phyloP scores from a whole-genome alignment of 2,797 vertebrate species.

The Helostoma temminkii region DNA sequence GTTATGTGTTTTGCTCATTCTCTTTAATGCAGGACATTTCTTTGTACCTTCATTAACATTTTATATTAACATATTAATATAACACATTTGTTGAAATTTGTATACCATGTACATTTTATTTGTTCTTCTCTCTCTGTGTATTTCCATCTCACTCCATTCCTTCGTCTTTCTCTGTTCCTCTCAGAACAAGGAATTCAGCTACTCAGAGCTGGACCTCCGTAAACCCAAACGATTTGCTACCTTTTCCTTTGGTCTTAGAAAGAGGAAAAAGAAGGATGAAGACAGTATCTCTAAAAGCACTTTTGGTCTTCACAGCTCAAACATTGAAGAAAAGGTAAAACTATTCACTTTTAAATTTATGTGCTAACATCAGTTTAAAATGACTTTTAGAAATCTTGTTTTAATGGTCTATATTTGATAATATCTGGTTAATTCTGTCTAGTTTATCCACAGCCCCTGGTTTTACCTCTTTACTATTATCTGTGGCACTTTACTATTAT shows the following conservation, averaged over 20 bases:
- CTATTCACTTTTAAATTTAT: background rate
- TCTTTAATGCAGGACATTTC: background rate
- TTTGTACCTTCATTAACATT: too few relatives aligned
- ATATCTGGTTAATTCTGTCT: too few relatives aligned
- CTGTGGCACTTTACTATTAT: too few relatives aligned
- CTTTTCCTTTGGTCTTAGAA: conserved; percentile 68
- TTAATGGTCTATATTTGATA: too few relatives aligned
- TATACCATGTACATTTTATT: background rate
- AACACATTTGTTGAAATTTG: background rate
- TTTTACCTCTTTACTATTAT: too few relatives aligned
- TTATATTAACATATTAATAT: too few relatives aligned
- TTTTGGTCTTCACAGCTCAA: conserved; percentile 39
- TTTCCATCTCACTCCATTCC: background rate
- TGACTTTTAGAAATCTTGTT: too few relatives aligned
- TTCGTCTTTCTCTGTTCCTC: background rate
- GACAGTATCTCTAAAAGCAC: conserved; percentile 64
- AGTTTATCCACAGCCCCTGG: too few relatives aligned
- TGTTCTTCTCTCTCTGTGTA: background rate
- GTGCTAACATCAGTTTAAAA: too few relatives aligned
- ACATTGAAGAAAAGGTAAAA: conserved; percentile 43
- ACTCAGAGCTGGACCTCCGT: conserved; percentile 73
- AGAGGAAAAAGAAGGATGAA: conserved; percentile 63
- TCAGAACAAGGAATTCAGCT: conserved; percentile 71
- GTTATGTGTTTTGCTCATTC: background rate
- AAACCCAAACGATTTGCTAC: conserved; percentile 67